A percentile compares a stretch with the other conserved stretches of the same genome.
Evolutionary conservation across 2,888 invertebrate genomes (phyloP).

Genomic region (Trichopoda pennipes): DNA sequence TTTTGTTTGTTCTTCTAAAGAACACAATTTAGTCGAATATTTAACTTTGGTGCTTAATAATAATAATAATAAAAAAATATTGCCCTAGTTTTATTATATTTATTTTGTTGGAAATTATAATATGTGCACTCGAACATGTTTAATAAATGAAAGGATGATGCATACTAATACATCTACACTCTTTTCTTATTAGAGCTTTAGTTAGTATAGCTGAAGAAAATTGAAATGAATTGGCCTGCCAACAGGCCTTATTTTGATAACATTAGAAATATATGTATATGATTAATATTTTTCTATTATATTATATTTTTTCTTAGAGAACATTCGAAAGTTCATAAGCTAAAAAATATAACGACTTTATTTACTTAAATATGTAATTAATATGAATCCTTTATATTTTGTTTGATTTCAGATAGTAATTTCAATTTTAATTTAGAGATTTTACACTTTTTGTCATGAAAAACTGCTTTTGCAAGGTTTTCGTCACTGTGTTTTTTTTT

Average conservation of each 20-base stretch:
- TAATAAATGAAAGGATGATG: constrained; percentile 28
- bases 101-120: constrained; percentile 7
- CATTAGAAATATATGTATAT: too few species aligned
- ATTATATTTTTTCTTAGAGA: too few species aligned
- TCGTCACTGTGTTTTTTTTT: too few species aligned
- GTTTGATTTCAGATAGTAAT: too few species aligned
- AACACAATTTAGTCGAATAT: constrained; percentile 33
- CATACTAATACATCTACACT: background rate
- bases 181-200: background rate
- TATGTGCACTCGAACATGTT: constrained; percentile 8
- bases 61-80: constrained; percentile 22
- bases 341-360: too few species aligned
- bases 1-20: constrained; percentile 10
- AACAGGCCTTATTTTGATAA: background rate
- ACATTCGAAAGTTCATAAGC: too few species aligned
- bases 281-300: too few species aligned
- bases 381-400: too few species aligned
- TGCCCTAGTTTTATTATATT: constrained; percentile 29
- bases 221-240: background rate
- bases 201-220: background rate
- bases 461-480: too few species aligned
- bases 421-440: too few species aligned
- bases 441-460: too few species aligned
- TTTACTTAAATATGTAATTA: too few species aligned
- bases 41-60: constrained; percentile 43